Evolutionary conservation across 2,888 invertebrate genomes (phyloP).

Genomic region (Drosophila bunnanda): DNA sequence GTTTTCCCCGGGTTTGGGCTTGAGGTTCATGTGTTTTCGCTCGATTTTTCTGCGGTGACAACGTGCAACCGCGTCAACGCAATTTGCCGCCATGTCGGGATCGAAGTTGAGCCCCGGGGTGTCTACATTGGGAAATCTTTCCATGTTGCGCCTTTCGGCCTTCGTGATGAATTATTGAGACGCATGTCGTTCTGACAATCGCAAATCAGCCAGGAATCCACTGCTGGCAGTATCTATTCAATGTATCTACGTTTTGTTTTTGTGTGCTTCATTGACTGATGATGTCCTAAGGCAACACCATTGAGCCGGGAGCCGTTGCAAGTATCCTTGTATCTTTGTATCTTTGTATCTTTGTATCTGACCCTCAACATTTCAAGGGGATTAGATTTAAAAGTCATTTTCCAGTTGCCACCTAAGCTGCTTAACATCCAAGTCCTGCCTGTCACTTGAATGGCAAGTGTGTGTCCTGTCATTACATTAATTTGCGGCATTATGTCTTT

Average conservation of each 20-base stretch:
- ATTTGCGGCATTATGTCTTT: conserved; percentile 67
- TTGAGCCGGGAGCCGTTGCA: not conserved
- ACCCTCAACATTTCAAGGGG: conserved; percentile 54
- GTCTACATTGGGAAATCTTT: conserved; percentile 33
- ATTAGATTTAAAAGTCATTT: conserved; percentile 76
- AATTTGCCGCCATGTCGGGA: conserved; percentile 79
- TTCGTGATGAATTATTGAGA: conserved; percentile 76
- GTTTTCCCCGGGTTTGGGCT: not conserved
- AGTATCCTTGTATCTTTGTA: too few relatives aligned
- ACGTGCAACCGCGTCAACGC: conserved; percentile 76
- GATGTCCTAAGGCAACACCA: conserved; percentile 48
- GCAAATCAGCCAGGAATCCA: conserved; percentile 67
- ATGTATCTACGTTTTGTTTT: conserved; percentile 21
- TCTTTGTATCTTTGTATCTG: conserved; percentile 7
- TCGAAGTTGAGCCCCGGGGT: conserved; percentile 59
- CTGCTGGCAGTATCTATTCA: conserved; percentile 35
- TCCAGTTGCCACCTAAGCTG: conserved; percentile 71
- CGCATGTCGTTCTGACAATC: conserved; percentile 79
- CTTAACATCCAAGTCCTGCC: conserved; percentile 59
- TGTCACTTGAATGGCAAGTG: conserved; percentile 22
- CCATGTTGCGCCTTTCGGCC: conserved; percentile 66
- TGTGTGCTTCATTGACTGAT: conserved; percentile 56
- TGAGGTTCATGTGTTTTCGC: conserved; percentile 25
- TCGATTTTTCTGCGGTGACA: conserved; percentile 64
- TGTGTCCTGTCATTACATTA: conserved; percentile 61